These are phyloP conservation scores for Vireo griseus DNA, from an alignment of 2,797 vertebrate species.

Conservation along the genomic window DNA sequence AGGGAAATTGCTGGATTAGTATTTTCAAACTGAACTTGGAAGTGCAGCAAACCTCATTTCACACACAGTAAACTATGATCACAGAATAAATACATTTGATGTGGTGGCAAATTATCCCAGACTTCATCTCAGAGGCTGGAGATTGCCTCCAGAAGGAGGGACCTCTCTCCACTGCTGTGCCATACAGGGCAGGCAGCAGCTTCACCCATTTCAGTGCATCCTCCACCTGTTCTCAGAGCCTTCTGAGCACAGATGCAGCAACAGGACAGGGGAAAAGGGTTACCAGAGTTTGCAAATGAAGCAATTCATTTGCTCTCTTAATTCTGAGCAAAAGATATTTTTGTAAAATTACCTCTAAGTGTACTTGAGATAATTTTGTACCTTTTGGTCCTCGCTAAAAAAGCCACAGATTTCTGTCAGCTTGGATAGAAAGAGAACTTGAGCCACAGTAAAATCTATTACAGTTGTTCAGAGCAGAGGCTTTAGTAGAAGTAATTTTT, in stretches of 20 bases:
- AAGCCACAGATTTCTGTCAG: background rate
- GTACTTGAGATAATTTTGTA: background rate
- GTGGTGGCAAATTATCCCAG: background rate
- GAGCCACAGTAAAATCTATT: background rate
- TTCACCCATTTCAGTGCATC: background rate
- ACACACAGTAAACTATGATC: background rate
- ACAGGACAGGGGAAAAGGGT: background rate
- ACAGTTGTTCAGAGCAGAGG: background rate
- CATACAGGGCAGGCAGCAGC: background rate
- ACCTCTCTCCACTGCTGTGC: background rate
- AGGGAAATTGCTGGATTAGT: background rate
- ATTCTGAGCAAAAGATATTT: background rate
- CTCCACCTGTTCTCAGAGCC: background rate
- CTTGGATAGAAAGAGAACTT: background rate
- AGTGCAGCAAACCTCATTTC: background rate
- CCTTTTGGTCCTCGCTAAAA: background rate
- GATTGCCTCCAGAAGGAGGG: background rate
- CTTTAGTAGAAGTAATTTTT: background rate
- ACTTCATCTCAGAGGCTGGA: background rate
- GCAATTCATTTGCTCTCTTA: background rate
- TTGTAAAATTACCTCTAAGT: background rate
- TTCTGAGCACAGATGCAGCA: background rate
- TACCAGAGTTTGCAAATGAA: background rate
- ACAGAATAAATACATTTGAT: background rate
- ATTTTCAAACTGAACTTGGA: background rate